A percentile compares a stretch with the other conserved stretches of the same genome.
phyloP scores from a whole-genome alignment of 37 sponge, comb jelly and placozoan species.

The Aplysina aerophoba region DNA sequence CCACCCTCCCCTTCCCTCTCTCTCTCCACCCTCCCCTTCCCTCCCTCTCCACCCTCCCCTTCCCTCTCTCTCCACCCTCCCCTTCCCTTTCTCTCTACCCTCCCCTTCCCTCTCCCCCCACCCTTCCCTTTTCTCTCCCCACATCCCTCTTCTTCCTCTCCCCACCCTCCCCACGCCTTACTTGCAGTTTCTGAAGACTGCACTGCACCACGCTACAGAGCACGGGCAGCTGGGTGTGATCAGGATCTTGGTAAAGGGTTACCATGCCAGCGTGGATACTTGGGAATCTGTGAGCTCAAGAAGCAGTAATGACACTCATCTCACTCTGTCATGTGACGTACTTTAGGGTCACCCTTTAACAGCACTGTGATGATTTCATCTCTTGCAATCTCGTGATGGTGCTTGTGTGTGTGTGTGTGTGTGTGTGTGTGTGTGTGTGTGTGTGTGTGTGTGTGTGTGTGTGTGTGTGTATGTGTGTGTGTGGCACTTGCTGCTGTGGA shows the following conservation, averaged over 20 bases:
- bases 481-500: too few relatives aligned
- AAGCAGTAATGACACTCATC: too few relatives aligned
- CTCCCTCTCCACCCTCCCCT: neutral
- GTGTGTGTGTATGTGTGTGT: too few relatives aligned
- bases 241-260: neutral
- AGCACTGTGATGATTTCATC: too few relatives aligned
- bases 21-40: neutral
- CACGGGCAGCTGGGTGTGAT: slow-evolving; percentile 5
- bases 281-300: neutral
- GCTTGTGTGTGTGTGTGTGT: too few relatives aligned
- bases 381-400: too few relatives aligned
- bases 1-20: neutral
- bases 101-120: neutral
- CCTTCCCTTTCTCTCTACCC: neutral
- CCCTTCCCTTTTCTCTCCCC: neutral
- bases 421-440: too few relatives aligned
- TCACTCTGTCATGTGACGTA: too few relatives aligned
- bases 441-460: too few relatives aligned
- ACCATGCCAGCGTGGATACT: neutral
- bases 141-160: neutral
- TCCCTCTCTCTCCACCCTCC: neutral
- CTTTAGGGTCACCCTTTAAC: too few relatives aligned
- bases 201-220: neutral
- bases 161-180: neutral
- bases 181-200: slow-evolving; percentile 36